Evolutionary conservation across 2,113 vertebrate genomes (phyloP), one percentile per base, ranked within the genome.

Genomic region (Apaloderma vittatum): DNA sequence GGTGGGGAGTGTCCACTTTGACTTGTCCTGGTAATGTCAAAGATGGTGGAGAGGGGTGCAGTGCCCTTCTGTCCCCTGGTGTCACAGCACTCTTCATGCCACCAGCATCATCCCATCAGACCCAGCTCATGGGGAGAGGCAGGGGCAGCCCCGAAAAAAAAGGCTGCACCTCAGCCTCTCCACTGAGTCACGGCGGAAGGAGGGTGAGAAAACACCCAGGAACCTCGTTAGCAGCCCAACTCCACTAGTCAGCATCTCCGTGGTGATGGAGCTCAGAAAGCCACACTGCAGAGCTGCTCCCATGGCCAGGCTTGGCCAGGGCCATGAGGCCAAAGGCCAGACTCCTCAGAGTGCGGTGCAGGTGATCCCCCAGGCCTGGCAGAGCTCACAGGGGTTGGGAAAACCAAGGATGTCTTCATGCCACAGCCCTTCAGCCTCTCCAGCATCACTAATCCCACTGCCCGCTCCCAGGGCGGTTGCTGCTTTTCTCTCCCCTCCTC

Each of bases 301-400:
- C 2, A 0, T 4, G 2, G 37, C 29, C 0, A 0, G 40, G 36
- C 51, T 68, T 2, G 0, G 40, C 34, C 76, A 37, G 18, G 29
- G 36, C 63, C 18, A 15, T 0, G 9, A 81, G 48, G 86, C 36
- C 0, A 2, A 70, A 75, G 75, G 52, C 51, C 66, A 45, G 1
- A 0, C 40, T 65, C 43, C 32, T 30, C 1, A 0, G 43, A 49
- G 11, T 6, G 24, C 52, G 23, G 77, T 5, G 0, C 0, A 0
- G 19, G 4, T 17, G 52, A 27, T 67, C 22, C 12, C 15, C 20
- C 11, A 10, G 30, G 17, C 18, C 40, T 4, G 2, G 40, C 24
- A 40, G 55, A 77, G 79, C 72, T 77, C 63, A 11, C 13, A 8
- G 45, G 8, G 3, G 0, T 0, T 52, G 86, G 24, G 57, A 52